These are phyloP conservation scores for Semicossyphus pulcher DNA, from an alignment of 2,113 vertebrate genomes.

Conservation along the genomic window DNA sequence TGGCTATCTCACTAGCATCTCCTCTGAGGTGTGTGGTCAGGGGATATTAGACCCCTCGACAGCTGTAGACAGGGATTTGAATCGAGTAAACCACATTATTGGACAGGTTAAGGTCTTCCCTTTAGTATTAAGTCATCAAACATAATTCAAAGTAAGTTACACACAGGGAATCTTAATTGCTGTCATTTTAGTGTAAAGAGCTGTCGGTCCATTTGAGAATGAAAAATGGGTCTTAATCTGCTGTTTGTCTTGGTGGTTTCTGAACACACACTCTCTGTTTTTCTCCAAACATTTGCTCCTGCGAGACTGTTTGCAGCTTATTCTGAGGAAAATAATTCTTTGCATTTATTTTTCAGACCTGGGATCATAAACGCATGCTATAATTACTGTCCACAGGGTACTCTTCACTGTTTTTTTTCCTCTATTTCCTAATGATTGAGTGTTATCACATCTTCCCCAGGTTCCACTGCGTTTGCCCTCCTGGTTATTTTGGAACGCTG, in stretches of 20 bases:
- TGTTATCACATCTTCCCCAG: conserved; percentile 68
- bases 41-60: conserved; percentile 31
- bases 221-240: conserved; percentile 5
- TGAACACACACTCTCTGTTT: neutral
- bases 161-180: conserved; percentile 28
- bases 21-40: conserved; percentile 47
- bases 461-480: conserved; percentile 84
- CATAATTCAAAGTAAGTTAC: conserved; percentile 46
- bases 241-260: neutral
- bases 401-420: neutral
- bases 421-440: conserved; percentile 30
- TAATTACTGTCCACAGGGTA: neutral
- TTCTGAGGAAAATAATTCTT: neutral
- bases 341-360: neutral
- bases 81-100: conserved; percentile 61
- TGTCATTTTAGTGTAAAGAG: conserved; percentile 7
- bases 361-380: neutral
- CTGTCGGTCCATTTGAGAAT: conserved; percentile 14
- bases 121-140: conserved; percentile 49
- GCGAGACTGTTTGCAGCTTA: neutral
- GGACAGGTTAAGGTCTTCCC: conserved; percentile 43
- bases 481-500: conserved; percentile 83
- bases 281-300: too few species aligned
- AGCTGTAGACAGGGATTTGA: conserved; percentile 46
- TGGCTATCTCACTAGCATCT: conserved; percentile 31